phyloP scores from a whole-genome alignment of 2,888 invertebrate species.

The Archaeoteleia sp. region DNA sequence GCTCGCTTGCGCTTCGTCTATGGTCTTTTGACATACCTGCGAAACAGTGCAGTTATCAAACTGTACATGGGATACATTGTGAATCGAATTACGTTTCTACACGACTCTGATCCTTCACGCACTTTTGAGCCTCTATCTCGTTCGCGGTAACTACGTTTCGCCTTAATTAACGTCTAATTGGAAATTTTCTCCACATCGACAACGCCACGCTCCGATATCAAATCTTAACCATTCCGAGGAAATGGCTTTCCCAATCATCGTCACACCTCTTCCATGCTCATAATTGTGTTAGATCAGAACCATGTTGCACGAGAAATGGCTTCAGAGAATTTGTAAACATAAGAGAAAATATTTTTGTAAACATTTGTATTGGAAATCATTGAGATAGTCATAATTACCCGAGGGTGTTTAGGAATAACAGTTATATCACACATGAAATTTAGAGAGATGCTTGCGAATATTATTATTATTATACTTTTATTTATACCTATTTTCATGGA shows the following conservation, averaged over 20 bases:
- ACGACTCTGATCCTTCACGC: conserved; percentile 36
- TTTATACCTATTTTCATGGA: too few species aligned
- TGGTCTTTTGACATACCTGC: conserved; percentile 29
- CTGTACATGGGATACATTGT: conserved; percentile 60
- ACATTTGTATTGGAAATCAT: too few species aligned
- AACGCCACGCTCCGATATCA: conserved; percentile 17
- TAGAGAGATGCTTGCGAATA: too few species aligned
- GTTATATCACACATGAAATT: too few species aligned
- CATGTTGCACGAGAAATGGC: too few species aligned
- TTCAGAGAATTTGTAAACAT: too few species aligned
- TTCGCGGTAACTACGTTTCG: conserved; percentile 49
- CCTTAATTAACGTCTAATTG: conserved; percentile 64
- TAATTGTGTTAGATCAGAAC: background rate
- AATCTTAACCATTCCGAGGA: conserved; percentile 28
- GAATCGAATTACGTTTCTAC: conserved; percentile 63
- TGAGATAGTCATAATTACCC: too few species aligned
- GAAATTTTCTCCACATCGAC: conserved; percentile 51
- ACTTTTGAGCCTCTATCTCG: conserved; percentile 10
- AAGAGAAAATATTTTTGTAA: too few species aligned
- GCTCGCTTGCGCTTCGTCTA: conserved; percentile 34
- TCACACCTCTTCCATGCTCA: conserved; percentile 9
- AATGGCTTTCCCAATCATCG: conserved; percentile 28
- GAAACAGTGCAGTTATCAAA: conserved; percentile 59
- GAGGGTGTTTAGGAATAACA: too few species aligned
- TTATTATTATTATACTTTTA: too few species aligned